A percentile compares a stretch with the other conserved stretches of the same genome.
Evolutionary conservation across 2,888 invertebrate species (phyloP).

Genomic region (Thysanoteuthis rhombus): DNA sequence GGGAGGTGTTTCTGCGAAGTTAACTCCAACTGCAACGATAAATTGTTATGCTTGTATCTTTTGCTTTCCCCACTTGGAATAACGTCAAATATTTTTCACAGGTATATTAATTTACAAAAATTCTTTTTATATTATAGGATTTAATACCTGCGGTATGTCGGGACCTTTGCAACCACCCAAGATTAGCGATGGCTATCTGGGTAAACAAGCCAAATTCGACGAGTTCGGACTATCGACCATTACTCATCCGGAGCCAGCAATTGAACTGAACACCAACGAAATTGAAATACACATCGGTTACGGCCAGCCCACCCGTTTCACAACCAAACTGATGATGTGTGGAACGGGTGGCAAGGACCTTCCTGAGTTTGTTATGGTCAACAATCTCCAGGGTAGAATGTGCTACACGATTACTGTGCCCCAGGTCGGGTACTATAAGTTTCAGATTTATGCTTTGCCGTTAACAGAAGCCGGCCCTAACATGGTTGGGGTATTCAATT

Average conservation of each 20-base stretch:
- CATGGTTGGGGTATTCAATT: slow-evolving; percentile 57
- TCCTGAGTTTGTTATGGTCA: slow-evolving; percentile 50
- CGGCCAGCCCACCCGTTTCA: slow-evolving; percentile 45
- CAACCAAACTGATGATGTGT: slow-evolving; percentile 48
- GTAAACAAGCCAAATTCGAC: slow-evolving; percentile 56
- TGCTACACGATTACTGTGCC: slow-evolving; percentile 54
- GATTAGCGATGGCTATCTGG: slow-evolving; percentile 57
- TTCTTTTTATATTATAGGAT: neutral
- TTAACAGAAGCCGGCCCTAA: slow-evolving; percentile 54
- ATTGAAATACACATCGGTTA: slow-evolving; percentile 52
- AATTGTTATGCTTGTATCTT: too few species aligned
- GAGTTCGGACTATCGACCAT: slow-evolving; percentile 49
- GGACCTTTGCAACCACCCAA: slow-evolving; percentile 41
- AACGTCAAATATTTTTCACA: neutral
- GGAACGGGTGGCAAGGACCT: slow-evolving; percentile 43
- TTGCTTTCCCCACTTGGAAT: too few species aligned
- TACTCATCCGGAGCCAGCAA: slow-evolving; percentile 52
- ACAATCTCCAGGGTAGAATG: slow-evolving; percentile 47
- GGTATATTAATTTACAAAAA: too few species aligned
- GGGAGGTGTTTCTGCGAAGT: too few species aligned
- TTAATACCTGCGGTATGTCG: neutral
- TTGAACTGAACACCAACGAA: slow-evolving; percentile 47
- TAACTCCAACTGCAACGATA: too few species aligned
- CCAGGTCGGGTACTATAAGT: slow-evolving; percentile 55
- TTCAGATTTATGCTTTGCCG: slow-evolving; percentile 58